Evolutionary conservation across 2,113 vertebrate species (phyloP).

Genomic region (Cyanoderma ruficeps): DNA sequence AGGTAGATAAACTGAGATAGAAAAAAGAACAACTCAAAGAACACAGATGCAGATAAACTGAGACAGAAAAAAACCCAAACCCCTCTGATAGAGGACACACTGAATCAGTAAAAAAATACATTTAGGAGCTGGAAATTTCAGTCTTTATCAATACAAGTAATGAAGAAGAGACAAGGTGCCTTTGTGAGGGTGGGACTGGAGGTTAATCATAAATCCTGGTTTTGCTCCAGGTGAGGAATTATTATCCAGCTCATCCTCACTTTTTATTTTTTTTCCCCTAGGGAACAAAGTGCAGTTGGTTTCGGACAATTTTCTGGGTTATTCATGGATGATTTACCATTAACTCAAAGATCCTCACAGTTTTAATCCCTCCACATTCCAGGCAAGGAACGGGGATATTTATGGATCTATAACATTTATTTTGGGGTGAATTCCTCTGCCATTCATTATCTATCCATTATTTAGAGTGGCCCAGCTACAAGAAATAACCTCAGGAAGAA

Average conservation of each 20-base stretch:
- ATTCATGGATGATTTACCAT: not conserved
- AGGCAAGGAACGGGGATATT: not conserved
- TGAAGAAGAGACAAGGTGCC: not conserved
- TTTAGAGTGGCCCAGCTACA: not conserved
- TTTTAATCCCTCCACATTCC: not conserved
- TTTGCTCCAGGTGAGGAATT: not conserved
- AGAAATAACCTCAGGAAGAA: not conserved
- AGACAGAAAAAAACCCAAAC: not conserved
- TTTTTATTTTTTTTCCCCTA: not conserved
- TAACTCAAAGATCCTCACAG: not conserved
- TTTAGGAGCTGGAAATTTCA: not conserved
- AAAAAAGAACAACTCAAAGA: not conserved
- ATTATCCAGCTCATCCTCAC: not conserved
- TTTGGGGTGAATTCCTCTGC: not conserved
- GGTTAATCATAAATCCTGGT: not conserved
- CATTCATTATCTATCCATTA: not conserved
- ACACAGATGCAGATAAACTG: too few species aligned
- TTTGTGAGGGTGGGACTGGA: rapidly evolving
- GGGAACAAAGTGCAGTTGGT: not conserved
- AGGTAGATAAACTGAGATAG: too few species aligned
- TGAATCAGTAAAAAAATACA: not conserved
- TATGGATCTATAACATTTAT: rapidly evolving
- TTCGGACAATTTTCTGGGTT: not conserved
- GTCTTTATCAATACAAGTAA: not conserved
- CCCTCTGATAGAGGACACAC: not conserved